A percentile compares a stretch with the other conserved stretches of the same genome.
phyloP scores from a whole-genome alignment of 2,113 vertebrate genomes.

The Psilopogon haemacephalus region DNA sequence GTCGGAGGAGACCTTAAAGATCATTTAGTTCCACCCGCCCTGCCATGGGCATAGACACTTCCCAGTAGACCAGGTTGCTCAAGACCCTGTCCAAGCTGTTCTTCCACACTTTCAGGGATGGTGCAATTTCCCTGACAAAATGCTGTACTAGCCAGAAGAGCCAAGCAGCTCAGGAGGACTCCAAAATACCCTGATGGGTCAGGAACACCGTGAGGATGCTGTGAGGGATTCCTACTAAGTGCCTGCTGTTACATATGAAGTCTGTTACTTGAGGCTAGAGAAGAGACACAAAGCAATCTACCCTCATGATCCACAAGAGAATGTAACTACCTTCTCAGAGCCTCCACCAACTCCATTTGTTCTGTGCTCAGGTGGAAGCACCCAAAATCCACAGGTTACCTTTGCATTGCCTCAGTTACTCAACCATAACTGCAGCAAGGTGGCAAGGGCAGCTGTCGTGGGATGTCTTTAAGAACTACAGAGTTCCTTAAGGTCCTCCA shows the following conservation, averaged over 20 bases:
- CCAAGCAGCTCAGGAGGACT: not conserved
- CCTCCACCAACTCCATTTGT: not conserved
- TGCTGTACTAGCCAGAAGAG: not conserved
- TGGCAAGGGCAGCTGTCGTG: not conserved
- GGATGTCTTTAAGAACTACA: too few species aligned
- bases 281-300: not conserved
- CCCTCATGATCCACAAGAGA: not conserved
- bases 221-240: not conserved
- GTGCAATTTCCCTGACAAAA: rapidly evolving
- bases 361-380: not conserved
- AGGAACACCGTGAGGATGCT: not conserved
- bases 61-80: too few species aligned
- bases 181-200: not conserved
- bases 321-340: too few species aligned
- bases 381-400: not conserved
- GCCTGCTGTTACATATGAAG: not conserved
- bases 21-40: too few species aligned
- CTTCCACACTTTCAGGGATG: too few species aligned
- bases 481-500: too few species aligned
- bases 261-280: not conserved
- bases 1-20: too few species aligned
- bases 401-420: not conserved
- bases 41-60: too few species aligned
- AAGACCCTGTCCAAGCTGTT: too few species aligned
- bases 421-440: not conserved